Conservation (phyloP, 2,888 invertebrate genomes). For the Apotomis turbidana region DNA sequence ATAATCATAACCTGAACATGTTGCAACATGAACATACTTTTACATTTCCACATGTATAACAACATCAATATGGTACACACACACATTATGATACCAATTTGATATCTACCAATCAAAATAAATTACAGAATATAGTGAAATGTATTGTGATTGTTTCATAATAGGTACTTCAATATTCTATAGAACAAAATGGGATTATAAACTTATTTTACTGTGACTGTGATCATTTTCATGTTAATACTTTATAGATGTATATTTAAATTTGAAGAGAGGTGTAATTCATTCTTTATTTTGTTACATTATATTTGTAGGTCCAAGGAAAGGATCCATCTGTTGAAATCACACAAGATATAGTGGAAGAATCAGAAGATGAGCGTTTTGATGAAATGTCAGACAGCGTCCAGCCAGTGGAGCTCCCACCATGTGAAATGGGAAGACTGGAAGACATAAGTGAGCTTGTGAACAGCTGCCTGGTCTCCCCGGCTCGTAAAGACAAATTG, state of each 20-base stretch:
- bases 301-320: conserved; percentile 93
- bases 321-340: conserved; percentile 99
- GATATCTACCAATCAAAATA: not conserved
- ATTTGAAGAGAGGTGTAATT: not conserved
- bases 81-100: not conserved
- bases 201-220: not conserved
- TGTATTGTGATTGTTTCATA: not conserved
- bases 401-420: conserved; percentile 96
- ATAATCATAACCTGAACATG: conserved; percentile 1
- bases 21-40: conserved; percentile 5
- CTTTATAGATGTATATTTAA: not conserved
- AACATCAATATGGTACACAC: not conserved
- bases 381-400: conserved; percentile 98
- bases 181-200: not conserved
- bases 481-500: conserved; percentile 96
- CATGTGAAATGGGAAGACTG: conserved; percentile 96
- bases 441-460: conserved; percentile 98
- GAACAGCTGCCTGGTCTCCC: conserved; percentile 93
- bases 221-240: not conserved
- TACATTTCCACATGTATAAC: not conserved
- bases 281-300: conserved; percentile 42
- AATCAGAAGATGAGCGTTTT: conserved; percentile 97
- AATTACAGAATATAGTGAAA: not conserved
- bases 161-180: not conserved
- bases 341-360: conserved; percentile 98